Conservation (phyloP, 2,797 vertebrate genomes). For the Malurus leucopterus region DNA sequence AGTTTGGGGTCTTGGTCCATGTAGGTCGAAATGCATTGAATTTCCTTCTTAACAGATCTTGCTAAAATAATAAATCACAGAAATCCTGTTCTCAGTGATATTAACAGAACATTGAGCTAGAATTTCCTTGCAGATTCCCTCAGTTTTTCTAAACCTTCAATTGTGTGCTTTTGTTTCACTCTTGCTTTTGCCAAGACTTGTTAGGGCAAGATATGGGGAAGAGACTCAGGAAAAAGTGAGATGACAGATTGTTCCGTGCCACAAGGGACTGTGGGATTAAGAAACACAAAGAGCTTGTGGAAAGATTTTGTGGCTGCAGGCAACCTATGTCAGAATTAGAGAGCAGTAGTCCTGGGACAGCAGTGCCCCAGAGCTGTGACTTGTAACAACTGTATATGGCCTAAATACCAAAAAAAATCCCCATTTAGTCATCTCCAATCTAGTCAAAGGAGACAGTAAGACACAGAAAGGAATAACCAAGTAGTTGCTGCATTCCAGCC, state of each 20-base stretch:
- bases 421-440: conserved; percentile 12
- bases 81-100: neutral
- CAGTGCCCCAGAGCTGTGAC: conserved; percentile 56
- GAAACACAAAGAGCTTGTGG: neutral
- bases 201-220: conserved; percentile 9
- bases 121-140: neutral
- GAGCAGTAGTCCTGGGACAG: conserved; percentile 35
- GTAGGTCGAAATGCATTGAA: neutral
- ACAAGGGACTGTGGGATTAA: neutral
- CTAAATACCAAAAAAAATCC: conserved; percentile 23
- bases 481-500: neutral
- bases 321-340: conserved; percentile 30
- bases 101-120: neutral
- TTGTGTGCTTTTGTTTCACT: conserved; percentile 8
- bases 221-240: conserved; percentile 20
- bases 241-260: conserved; percentile 55
- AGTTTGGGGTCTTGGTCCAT: neutral
- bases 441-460: conserved; percentile 14
- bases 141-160: neutral
- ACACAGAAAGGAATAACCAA: neutral
- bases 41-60: neutral
- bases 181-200: neutral
- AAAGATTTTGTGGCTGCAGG: conserved; percentile 45
- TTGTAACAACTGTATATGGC: conserved; percentile 44
- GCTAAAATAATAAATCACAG: neutral